These are phyloP conservation scores for Paguma larvata DNA, from an alignment of 2,797 vertebrate species.

Conservation along the genomic window DNA sequence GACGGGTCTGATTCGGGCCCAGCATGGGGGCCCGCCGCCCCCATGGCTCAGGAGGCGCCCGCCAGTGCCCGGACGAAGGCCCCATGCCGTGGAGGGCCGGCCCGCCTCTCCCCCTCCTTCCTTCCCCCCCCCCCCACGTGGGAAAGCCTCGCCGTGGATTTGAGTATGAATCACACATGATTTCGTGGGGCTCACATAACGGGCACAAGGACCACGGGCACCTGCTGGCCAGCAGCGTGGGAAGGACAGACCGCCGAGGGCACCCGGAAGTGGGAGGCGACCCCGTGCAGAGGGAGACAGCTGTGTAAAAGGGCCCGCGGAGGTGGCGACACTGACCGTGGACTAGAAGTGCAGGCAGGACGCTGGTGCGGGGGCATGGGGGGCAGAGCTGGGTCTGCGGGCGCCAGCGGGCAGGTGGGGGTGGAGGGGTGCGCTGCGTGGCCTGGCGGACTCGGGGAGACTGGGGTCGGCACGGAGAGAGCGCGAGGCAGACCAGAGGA, in stretches of 20 bases:
- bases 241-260: background rate
- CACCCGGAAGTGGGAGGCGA: too few species aligned
- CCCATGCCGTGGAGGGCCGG: fast-evolving
- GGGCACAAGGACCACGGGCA: fast-evolving
- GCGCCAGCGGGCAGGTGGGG: background rate
- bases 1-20: background rate
- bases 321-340: fast-evolving
- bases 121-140: fast-evolving
- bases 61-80: background rate
- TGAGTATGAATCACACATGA: fast-evolving
- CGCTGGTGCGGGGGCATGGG: fast-evolving
- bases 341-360: background rate
- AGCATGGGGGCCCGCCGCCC: too few species aligned
- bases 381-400: background rate
- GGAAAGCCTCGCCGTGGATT: background rate
- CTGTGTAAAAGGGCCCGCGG: fast-evolving
- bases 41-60: fast-evolving
- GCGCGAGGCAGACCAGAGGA: background rate
- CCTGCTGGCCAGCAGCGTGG: fast-evolving
- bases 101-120: background rate
- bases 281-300: background rate
- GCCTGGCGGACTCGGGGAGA: too few species aligned
- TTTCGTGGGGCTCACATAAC: fast-evolving
- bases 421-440: background rate
- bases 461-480: too few species aligned